Evolutionary conservation across 2,797 vertebrate genomes (phyloP).

Genomic region (Betta splendens): DNA sequence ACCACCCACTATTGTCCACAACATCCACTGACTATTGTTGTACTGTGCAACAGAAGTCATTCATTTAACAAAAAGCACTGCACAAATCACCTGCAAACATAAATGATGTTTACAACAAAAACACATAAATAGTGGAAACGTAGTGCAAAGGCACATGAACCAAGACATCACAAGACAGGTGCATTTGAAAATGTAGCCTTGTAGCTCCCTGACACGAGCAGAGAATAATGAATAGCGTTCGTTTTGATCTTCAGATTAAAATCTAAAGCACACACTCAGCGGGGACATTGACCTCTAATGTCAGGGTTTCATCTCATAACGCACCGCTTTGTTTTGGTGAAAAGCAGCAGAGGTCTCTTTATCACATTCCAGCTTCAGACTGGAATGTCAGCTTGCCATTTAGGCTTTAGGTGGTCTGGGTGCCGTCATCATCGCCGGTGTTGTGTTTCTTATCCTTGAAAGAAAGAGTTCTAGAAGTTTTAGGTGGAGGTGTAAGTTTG

Average conservation of each 20-base stretch:
- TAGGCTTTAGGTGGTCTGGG: slow-evolving; percentile 18
- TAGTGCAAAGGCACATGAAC: slow-evolving; percentile 11
- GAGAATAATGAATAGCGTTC: background rate
- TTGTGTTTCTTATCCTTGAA: background rate
- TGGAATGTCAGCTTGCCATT: slow-evolving; percentile 37
- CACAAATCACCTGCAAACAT: slow-evolving; percentile 55
- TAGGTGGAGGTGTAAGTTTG: slow-evolving; percentile 11
- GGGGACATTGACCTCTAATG: slow-evolving; percentile 34
- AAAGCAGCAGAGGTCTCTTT: slow-evolving; percentile 29
- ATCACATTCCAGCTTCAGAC: slow-evolving; percentile 42
- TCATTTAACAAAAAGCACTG: slow-evolving; percentile 60
- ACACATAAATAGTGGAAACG: slow-evolving; percentile 15
- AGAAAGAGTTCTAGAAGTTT: slow-evolving; percentile 2
- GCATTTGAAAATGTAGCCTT: background rate
- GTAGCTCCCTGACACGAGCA: background rate
- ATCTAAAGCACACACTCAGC: slow-evolving; percentile 4
- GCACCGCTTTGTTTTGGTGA: slow-evolving; percentile 18
- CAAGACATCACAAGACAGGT: slow-evolving; percentile 3
- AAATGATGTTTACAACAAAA: slow-evolving; percentile 54
- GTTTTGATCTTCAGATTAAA: background rate
- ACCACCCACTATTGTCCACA: slow-evolving; percentile 66
- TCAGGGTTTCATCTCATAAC: slow-evolving; percentile 20
- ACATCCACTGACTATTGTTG: slow-evolving; percentile 66
- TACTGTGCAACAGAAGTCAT: slow-evolving; percentile 56
- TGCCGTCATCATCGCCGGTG: background rate